phyloP scores from a whole-genome alignment of 1,140 invertebrate species.

The Sycophaga agraensis region DNA sequence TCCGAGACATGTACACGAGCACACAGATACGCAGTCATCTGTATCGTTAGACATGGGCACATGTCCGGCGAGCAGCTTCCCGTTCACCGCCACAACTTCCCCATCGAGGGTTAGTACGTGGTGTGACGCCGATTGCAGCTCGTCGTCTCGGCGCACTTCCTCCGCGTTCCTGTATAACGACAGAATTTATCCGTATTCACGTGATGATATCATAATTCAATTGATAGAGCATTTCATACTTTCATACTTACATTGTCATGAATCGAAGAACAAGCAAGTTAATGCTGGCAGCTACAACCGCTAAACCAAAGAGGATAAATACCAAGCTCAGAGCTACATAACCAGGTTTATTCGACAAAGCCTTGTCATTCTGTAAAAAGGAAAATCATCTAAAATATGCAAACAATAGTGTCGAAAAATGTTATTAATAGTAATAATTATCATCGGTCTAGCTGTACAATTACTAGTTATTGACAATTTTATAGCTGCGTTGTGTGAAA shows the following conservation, averaged over 20 bases:
- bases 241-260: slow-evolving; percentile 88
- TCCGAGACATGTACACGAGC: slow-evolving; percentile 69
- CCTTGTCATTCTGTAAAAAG: slow-evolving; percentile 80
- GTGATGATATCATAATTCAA: too few relatives aligned
- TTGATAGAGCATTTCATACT: too few relatives aligned
- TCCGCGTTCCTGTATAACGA: slow-evolving; percentile 74
- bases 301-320: slow-evolving; percentile 96
- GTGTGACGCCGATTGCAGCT: slow-evolving; percentile 71
- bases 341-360: slow-evolving; percentile 87
- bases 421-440: too few relatives aligned
- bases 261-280: slow-evolving; percentile 96
- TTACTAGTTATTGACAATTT: too few relatives aligned
- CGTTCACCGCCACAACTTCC: slow-evolving; percentile 75
- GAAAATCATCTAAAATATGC: too few relatives aligned
- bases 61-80: slow-evolving; percentile 64
- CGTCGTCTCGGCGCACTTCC: slow-evolving; percentile 81
- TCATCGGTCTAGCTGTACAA: too few relatives aligned
- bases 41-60: slow-evolving; percentile 57
- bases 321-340: slow-evolving; percentile 96
- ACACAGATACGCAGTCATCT: slow-evolving; percentile 68
- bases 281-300: slow-evolving; percentile 97
- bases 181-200: not conserved
- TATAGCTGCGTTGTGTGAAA: too few relatives aligned
- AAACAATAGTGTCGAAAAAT: too few relatives aligned
- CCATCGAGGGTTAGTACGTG: slow-evolving; percentile 78